Conservation (phyloP, 2,797 vertebrate genomes). For the Poeciliopsis paucimaculata region DNA sequence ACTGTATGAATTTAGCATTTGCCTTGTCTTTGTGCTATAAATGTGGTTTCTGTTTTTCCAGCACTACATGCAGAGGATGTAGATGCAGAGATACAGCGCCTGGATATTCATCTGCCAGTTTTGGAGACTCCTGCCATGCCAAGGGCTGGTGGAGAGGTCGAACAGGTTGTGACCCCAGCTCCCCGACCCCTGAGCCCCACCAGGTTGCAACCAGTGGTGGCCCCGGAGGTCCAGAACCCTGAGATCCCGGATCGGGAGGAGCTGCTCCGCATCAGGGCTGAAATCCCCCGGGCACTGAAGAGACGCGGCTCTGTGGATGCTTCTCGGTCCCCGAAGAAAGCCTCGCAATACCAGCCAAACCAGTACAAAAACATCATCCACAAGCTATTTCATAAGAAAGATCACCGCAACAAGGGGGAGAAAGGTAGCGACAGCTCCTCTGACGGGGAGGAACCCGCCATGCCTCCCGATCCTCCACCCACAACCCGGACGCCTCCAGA, state of each 20-base stretch:
- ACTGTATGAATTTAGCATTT: not conserved
- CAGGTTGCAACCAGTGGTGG: slow-evolving; percentile 87
- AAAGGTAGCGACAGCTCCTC: slow-evolving; percentile 71
- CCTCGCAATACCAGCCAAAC: slow-evolving; percentile 79
- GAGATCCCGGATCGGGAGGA: slow-evolving; percentile 77
- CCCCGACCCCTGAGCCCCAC: slow-evolving; percentile 90
- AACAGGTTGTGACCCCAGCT: slow-evolving; percentile 16
- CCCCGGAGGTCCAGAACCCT: slow-evolving; percentile 79
- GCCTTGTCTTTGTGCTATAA: not conserved
- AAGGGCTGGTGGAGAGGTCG: not conserved
- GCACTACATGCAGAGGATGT: slow-evolving; percentile 71
- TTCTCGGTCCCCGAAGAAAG: slow-evolving; percentile 54
- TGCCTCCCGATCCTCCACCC: not conserved
- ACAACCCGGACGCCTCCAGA: slow-evolving; percentile 17
- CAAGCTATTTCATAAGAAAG: slow-evolving; percentile 83
- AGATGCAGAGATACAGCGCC: slow-evolving; percentile 77
- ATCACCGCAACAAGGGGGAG: slow-evolving; percentile 38
- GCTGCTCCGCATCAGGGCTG: slow-evolving; percentile 84
- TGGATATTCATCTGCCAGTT: slow-evolving; percentile 46
- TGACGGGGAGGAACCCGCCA: slow-evolving; percentile 70
- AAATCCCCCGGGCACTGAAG: slow-evolving; percentile 90
- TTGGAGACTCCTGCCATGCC: slow-evolving; percentile 12
- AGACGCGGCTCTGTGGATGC: slow-evolving; percentile 86
- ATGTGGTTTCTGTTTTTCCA: slow-evolving; percentile 46
- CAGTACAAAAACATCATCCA: slow-evolving; percentile 89